Evolutionary conservation across 2,888 invertebrate genomes (phyloP).

Genomic region (Mongoloraphidia duomilia): DNA sequence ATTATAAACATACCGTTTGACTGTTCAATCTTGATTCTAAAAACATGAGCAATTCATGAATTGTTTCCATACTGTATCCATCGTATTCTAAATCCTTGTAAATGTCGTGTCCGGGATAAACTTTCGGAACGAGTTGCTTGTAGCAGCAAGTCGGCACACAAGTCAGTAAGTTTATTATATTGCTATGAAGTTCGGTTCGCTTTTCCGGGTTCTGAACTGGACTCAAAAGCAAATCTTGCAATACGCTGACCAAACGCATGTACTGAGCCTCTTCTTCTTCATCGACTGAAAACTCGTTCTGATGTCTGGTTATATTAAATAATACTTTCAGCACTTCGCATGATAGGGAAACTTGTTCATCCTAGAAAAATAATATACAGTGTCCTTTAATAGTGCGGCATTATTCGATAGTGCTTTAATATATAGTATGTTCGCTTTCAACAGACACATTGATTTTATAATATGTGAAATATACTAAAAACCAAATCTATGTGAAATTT

Average conservation of each 20-base stretch:
- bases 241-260: conserved; percentile 52
- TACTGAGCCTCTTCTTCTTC: conserved; percentile 59
- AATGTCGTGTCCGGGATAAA: conserved; percentile 33
- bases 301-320: conserved; percentile 55
- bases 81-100: conserved; percentile 41
- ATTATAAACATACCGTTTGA: conserved; percentile 29
- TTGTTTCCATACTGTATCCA: conserved; percentile 62
- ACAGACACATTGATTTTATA: no score
- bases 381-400: no score
- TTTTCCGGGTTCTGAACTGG: conserved; percentile 41
- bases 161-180: conserved; percentile 72
- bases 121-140: conserved; percentile 47
- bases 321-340: conserved; percentile 66
- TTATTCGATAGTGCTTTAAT: no score
- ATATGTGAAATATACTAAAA: no score
- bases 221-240: conserved; percentile 53
- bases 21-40: conserved; percentile 47
- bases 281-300: conserved; percentile 28
- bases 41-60: conserved; percentile 56
- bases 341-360: conserved; percentile 43
- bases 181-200: conserved; percentile 54
- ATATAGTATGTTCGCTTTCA: no score
- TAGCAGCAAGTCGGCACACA: conserved; percentile 66
- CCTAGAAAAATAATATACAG: conserved; percentile 25
- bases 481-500: no score